Evolutionary conservation across 2,113 vertebrate genomes (phyloP), one percentile per base, ranked within the genome.

Genomic region (Phrynosoma platyrhinos): DNA sequence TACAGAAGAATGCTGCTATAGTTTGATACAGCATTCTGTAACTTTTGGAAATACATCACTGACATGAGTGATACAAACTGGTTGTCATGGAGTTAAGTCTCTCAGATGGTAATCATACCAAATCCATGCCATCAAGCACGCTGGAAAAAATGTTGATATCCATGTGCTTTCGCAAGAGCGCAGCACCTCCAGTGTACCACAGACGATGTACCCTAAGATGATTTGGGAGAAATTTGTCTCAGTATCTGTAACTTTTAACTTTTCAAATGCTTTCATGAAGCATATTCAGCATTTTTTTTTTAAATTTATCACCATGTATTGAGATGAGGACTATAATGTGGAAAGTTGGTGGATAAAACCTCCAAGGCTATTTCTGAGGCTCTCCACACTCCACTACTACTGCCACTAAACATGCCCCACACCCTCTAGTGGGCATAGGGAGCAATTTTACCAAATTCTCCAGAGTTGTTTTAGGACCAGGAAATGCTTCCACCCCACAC

Each of bases 181-280:
- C 25, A 83, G 36, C 71, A 53, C 13, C 42, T 69, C 9, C 9
- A 71, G 7, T 7, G 12, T 14, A 69, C 36, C 25, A 55, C 30
- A 84, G 68, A 32, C 1, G 47, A 55, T 52, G 18, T 42, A n/a
- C 32, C 30, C n/a, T 32, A 68, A 82, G 40, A 36, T 66, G 10
- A 30, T 12, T 42, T 32, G 30, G 47, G 21, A 55, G 30, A 47
- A 72, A 30, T 25, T 21, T 53, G 20, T n/a, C 18, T 72, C 8
- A 23, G 5, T 30, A n/a, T 30, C 30, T 53, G 20, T n/a, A 10
- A 14, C 9, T 55, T 82, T 71, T 52, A 52, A 2, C 9, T 42
- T 32, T 79, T 36, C 78, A 36, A 81, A 10, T 25, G 52, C 42
- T 64, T 66, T 88, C 89, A 42, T 40, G 58, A 55, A 88, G 25